phyloP scores from a whole-genome alignment of 1,140 invertebrate species.

The Camponotus pennsylvanicus region DNA sequence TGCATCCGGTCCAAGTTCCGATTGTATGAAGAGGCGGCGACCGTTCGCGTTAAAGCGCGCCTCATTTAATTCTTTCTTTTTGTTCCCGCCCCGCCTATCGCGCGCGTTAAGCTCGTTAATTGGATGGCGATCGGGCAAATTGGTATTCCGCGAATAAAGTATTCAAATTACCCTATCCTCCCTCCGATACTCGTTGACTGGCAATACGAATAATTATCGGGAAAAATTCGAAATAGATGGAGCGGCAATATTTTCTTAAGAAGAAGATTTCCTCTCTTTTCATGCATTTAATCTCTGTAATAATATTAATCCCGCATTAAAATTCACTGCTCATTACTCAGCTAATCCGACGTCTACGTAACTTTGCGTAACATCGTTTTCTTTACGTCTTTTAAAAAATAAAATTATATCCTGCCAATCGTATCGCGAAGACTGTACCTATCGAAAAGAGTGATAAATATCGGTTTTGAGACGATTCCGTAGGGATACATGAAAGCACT shows the following conservation, averaged over 20 bases:
- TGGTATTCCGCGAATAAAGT: constrained; percentile 36
- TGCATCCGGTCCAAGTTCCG: neutral
- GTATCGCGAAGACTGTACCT: neutral
- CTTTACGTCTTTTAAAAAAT: neutral
- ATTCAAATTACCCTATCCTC: constrained; percentile 20
- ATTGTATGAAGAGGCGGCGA: constrained; percentile 2
- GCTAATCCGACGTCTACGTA: neutral
- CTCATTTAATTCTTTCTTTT: constrained; percentile 44
- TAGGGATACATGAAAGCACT: neutral
- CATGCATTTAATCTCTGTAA: neutral
- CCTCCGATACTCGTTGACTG: neutral
- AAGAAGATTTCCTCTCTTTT: neutral
- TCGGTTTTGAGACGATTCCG: neutral
- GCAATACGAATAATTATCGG: constrained; percentile 27
- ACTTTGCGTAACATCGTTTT: neutral
- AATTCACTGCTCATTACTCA: neutral
- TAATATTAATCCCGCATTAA: neutral
- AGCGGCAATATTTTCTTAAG: constrained; percentile 17
- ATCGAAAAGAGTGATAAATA: constrained; percentile 4
- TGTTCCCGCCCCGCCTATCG: constrained; percentile 15
- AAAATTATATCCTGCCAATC: neutral
- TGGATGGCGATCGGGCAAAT: constrained; percentile 39
- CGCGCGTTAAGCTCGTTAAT: constrained; percentile 46
- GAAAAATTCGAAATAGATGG: constrained; percentile 1
- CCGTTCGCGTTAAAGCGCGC: constrained; percentile 21